These are phyloP conservation scores for Callinectes sapidus DNA, from an alignment of 2,888 invertebrate genomes.

Conservation along the genomic window DNA sequence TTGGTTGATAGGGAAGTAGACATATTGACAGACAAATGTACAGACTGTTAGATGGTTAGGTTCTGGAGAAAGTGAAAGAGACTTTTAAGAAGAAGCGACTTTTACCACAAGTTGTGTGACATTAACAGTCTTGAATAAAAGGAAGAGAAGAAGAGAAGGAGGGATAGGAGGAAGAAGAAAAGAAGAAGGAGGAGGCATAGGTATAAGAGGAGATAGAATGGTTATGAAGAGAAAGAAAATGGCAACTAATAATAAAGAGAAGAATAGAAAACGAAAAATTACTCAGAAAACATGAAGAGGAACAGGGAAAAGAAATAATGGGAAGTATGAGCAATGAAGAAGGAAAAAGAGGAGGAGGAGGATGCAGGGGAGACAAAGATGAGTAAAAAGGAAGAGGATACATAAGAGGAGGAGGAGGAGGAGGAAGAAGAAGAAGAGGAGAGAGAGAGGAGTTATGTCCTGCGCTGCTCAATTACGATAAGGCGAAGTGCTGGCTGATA, in stretches of 20 bases:
- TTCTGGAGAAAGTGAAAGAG: no score
- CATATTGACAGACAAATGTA: neutral
- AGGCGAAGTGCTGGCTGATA: slow-evolving; percentile 51
- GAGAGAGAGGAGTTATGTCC: slow-evolving; percentile 44
- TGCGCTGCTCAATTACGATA: slow-evolving; percentile 48
- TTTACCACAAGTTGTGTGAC: neutral
- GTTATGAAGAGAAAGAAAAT: neutral
- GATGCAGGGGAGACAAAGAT: neutral
- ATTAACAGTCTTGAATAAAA: neutral
- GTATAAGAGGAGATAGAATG: neutral
- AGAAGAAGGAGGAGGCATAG: neutral
- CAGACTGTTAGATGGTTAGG: neutral
- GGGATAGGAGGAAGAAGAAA: neutral
- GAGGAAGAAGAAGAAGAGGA: neutral
- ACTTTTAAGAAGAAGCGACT: neutral
- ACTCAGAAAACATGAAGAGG: neutral
- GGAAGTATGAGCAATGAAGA: neutral
- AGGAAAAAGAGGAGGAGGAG: slow-evolving; percentile 19
- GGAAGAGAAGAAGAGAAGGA: neutral
- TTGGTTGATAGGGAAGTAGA: neutral
- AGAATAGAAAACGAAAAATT: neutral
- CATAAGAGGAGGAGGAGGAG: neutral
- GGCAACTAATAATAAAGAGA: neutral
- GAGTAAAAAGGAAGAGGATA: neutral
- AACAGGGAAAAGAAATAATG: neutral